These are phyloP conservation scores for Apamea monoglypha DNA, from an alignment of 2,888 invertebrate genomes.

Conservation along the genomic window DNA sequence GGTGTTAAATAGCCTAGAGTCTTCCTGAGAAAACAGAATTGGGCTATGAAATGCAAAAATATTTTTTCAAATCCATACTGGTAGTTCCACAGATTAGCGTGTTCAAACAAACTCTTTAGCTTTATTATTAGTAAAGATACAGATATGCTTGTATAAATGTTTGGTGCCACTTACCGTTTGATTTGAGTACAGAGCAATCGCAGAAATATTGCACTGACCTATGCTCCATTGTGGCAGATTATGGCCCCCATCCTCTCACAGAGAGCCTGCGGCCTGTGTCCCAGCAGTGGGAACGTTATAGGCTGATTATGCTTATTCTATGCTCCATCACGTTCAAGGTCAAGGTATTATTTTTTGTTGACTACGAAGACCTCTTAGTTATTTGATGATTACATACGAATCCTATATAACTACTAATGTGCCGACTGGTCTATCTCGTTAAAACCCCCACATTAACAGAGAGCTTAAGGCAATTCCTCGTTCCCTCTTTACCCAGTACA, in stretches of 20 bases:
- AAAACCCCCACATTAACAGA: conserved; percentile 23
- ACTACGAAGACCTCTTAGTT: background rate
- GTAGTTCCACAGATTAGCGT: too few species aligned
- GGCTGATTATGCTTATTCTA: too few species aligned
- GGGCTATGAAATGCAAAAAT: background rate
- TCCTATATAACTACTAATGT: background rate
- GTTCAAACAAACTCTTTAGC: too few species aligned
- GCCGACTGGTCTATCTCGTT: background rate
- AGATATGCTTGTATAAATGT: background rate
- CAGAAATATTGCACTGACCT: too few species aligned
- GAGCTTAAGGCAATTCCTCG: conserved; percentile 12
- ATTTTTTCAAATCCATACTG: too few species aligned
- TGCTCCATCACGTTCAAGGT: background rate
- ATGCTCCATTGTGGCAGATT: background rate
- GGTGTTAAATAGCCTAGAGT: too few species aligned
- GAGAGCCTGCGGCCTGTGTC: too few species aligned
- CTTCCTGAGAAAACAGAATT: background rate
- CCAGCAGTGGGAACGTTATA: too few species aligned
- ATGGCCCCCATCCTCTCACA: too few species aligned
- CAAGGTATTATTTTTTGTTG: background rate
- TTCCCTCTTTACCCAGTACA: conserved; percentile 16
- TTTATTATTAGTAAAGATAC: too few species aligned
- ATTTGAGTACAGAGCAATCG: background rate
- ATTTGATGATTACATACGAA: background rate
- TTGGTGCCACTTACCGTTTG: background rate